These are phyloP conservation scores for Heliconius congener DNA, from an alignment of 1,140 invertebrate genomes.

Conservation along the genomic window DNA sequence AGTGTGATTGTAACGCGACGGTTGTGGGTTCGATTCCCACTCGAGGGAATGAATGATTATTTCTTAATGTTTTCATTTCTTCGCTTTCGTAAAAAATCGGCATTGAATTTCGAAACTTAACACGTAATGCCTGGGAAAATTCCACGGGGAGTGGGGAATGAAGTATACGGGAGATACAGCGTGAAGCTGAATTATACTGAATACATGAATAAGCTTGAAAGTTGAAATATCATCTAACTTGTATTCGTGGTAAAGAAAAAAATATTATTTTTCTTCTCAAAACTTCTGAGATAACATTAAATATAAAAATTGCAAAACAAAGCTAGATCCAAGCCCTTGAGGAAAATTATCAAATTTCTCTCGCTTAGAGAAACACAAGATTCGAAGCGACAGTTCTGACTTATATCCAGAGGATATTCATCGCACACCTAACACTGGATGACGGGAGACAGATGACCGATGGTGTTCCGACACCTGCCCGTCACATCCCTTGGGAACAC, in stretches of 20 bases:
- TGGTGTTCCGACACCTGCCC: slow-evolving; percentile 11
- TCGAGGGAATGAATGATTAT: no score
- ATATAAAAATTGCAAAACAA: not conserved
- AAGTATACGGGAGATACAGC: no score
- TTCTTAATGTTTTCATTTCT: no score
- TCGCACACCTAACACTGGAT: slow-evolving; percentile 16
- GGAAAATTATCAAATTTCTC: slow-evolving; percentile 10
- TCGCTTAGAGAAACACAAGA: slow-evolving; percentile 4
- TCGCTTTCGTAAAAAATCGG: no score
- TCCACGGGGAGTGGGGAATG: no score
- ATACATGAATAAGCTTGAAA: not conserved
- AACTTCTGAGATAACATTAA: not conserved
- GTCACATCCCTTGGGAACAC: not conserved
- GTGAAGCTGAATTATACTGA: no score
- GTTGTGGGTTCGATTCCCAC: no score
- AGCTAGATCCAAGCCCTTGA: not conserved
- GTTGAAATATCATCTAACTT: not conserved
- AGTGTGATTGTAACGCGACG: no score
- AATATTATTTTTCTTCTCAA: not conserved
- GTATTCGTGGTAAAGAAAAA: not conserved
- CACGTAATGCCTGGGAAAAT: no score
- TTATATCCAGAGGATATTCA: slow-evolving; percentile 22
- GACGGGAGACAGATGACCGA: slow-evolving; percentile 28
- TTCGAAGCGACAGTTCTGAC: slow-evolving; percentile 15
- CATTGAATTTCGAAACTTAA: no score